Base-by-base conservation (phyloP, 2,113 vertebrate genomes). In the Eleginops maclovinus region DNA sequence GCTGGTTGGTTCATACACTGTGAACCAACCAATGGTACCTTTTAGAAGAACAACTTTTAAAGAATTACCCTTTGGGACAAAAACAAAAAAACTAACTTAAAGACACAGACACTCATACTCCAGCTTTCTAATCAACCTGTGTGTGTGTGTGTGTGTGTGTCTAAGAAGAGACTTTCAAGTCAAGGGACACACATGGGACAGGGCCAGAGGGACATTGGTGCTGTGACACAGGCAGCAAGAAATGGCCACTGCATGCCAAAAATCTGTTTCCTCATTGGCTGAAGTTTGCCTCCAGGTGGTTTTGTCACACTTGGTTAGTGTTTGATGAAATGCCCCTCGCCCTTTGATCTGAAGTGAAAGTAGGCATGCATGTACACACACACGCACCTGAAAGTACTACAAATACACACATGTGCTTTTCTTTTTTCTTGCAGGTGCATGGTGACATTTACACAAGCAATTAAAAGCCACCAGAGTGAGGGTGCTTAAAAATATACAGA, bases 251-350 rank as follows among this genome's bases (percentile, higher is more conserved):
- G 67, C 59, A 22, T 72, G 80, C 76, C 61, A 77, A 86, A 83
- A 82, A 74, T 43, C 64, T 75, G 60, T 75, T 72, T 74, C 72
- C 75, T 81, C 80, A 85, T 81, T 89, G 87, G 85, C 70, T 79
- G 81, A 58, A 16, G 40, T 77, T 71, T 84, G 86, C 81, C 90
- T 84, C 28, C 26, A 87, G 90, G 87, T 87, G 63, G 59, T 84
- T 79, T 85, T 89, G 88, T 88, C 88, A 91, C 64, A 79, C 76
- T 84, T 16, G 26, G 75, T 91, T 88, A 85, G 76, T 36, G 63
- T 79, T 78, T 88, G 85, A 88, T 87, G 83, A 90, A 92, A 89
- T 87, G 51, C 59, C 81, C n/a, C 62, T 0, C n/a, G 60, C 15
- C 80, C 80, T 90, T 89, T 83, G 67, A 89, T 86, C 80, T 86